Evolutionary conservation across 2,113 vertebrate genomes (phyloP).

Genomic region (Melanostigma gelatinosum): DNA sequence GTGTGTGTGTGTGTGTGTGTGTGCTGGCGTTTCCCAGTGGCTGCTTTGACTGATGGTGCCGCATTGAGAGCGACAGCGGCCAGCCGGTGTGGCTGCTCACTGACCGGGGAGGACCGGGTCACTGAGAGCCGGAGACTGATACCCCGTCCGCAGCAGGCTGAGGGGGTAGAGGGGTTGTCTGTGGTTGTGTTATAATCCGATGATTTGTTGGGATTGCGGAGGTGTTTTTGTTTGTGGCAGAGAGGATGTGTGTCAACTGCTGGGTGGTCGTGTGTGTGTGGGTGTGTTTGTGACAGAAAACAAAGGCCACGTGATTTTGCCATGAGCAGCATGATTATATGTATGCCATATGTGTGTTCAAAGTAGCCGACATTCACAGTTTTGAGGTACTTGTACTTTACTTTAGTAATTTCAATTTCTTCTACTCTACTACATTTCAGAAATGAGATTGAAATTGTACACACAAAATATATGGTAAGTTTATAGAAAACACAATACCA

Average conservation of each 20-base stretch:
- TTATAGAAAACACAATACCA: not conserved
- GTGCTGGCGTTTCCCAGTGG: slow-evolving; percentile 64
- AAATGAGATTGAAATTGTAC: not conserved
- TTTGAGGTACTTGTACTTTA: not conserved
- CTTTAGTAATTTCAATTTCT: not conserved
- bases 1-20: slow-evolving; percentile 11
- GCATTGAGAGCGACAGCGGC: slow-evolving; percentile 74
- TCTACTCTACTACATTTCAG: not conserved
- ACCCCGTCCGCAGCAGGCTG: slow-evolving; percentile 17
- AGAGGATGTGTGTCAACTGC: slow-evolving; percentile 29
- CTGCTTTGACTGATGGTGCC: slow-evolving; percentile 76
- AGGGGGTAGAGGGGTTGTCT: not conserved
- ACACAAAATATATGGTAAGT: not conserved
- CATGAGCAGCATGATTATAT: slow-evolving; percentile 24
- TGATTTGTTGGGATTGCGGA: slow-evolving; percentile 10
- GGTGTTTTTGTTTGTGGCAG: slow-evolving; percentile 43
- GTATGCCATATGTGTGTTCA: not conserved
- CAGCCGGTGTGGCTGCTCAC: slow-evolving; percentile 57
- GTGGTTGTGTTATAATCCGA: slow-evolving; percentile 4
- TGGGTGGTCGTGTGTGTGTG: slow-evolving; percentile 33
- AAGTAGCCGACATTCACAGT: not conserved
- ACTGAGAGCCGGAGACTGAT: not conserved
- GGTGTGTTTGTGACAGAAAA: slow-evolving; percentile 64
- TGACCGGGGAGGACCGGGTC: slow-evolving; percentile 27
- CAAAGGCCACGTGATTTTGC: slow-evolving; percentile 51